These are phyloP conservation scores for Rhinella marina DNA, from an alignment of 2,797 vertebrate species.

Conservation along the genomic window DNA sequence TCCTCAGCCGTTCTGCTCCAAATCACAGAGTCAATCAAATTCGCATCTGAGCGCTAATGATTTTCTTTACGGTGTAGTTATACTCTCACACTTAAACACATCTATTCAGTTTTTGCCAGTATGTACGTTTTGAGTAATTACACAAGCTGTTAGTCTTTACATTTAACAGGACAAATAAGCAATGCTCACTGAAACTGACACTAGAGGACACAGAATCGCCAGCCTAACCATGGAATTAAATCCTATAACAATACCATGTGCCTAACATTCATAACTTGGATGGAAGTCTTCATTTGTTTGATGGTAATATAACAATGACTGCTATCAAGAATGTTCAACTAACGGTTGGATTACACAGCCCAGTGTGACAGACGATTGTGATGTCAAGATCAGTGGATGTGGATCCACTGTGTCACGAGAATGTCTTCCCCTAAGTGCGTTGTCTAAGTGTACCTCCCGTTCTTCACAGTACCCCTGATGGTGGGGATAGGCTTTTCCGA, in stretches of 20 bases:
- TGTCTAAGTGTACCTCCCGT: no score
- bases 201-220: conserved; percentile 20
- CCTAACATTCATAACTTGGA: no score
- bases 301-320: no score
- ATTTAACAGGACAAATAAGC: conserved; percentile 21
- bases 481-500: no score
- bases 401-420: no score
- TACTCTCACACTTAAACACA: conserved; percentile 21
- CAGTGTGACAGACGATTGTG: no score
- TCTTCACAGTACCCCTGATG: no score
- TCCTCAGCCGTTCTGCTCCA: not conserved
- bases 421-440: no score
- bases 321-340: no score
- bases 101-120: conserved; percentile 37
- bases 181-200: conserved; percentile 22
- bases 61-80: conserved; percentile 25
- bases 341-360: no score
- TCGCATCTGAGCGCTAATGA: conserved; percentile 36
- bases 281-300: no score
- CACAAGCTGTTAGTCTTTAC: conserved; percentile 17
- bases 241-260: not conserved
- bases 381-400: no score
- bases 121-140: conserved; percentile 32
- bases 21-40: conserved; percentile 39
- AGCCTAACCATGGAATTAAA: not conserved